Evolutionary conservation across 1,140 invertebrate genomes (phyloP).

Genomic region (Whitmania pigra): DNA sequence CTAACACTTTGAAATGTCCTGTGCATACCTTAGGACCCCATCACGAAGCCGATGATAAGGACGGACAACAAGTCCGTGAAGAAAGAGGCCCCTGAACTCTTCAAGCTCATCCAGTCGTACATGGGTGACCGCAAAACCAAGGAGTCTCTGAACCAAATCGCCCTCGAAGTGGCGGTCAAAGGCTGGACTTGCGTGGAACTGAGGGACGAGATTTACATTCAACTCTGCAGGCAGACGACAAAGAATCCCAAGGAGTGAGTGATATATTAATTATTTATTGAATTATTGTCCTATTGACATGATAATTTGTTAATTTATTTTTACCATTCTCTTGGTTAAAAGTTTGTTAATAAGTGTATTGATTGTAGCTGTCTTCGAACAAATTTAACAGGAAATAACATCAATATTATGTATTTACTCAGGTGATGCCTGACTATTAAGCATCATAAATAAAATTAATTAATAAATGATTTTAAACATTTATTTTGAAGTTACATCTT

Average conservation of each 20-base stretch:
- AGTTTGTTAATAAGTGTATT: too few species aligned
- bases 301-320: too few species aligned
- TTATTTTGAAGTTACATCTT: too few species aligned
- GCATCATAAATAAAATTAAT: too few species aligned
- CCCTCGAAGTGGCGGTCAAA: slow-evolving; percentile 72
- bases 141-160: slow-evolving; percentile 46
- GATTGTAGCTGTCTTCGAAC: too few species aligned
- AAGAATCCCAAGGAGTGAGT: slow-evolving; percentile 69
- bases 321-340: too few species aligned
- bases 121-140: slow-evolving; percentile 90
- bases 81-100: slow-evolving; percentile 79
- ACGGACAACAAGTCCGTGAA: slow-evolving; percentile 74
- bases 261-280: not conserved
- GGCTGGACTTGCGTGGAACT: slow-evolving; percentile 64
- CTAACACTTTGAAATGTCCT: too few species aligned
- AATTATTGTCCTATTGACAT: too few species aligned
- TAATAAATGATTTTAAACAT: too few species aligned
- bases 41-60: slow-evolving; percentile 81
- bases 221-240: slow-evolving; percentile 84
- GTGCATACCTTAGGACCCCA: slow-evolving; percentile 52
- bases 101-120: slow-evolving; percentile 86
- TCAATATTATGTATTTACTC: too few species aligned
- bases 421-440: too few species aligned
- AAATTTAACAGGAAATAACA: too few species aligned
- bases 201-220: slow-evolving; percentile 83